Evolutionary conservation across 2,797 vertebrate genomes (phyloP).

Genomic region (Lithobates pipiens): DNA sequence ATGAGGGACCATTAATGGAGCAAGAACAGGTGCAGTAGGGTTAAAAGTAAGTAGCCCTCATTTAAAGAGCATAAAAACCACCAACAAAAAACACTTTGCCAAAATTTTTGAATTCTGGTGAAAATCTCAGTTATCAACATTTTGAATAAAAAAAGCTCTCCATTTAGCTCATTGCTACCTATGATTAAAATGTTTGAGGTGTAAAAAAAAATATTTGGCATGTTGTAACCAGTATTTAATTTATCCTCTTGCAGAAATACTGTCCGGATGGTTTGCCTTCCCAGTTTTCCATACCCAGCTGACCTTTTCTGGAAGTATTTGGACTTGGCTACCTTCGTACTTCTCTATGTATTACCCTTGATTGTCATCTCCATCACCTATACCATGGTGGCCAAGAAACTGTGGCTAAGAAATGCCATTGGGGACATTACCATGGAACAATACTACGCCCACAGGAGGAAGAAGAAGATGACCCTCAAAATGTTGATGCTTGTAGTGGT

Average conservation of each 20-base stretch:
- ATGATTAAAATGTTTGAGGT: no score
- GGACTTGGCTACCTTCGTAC: conserved; percentile 75
- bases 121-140: no score
- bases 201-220: no score
- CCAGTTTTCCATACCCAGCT: conserved; percentile 75
- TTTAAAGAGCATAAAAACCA: no score
- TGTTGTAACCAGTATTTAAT: conserved; percentile 19
- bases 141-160: no score
- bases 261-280: conserved; percentile 73
- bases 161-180: no score
- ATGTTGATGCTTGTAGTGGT: conserved; percentile 89
- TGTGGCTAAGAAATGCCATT: conserved; percentile 75
- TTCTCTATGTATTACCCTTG: conserved; percentile 76
- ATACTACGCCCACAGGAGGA: conserved; percentile 73
- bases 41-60: no score
- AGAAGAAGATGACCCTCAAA: conserved; percentile 86
- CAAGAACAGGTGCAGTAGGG: no score
- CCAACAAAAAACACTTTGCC: no score
- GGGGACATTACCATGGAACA: conserved; percentile 79
- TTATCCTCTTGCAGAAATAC: conserved; percentile 70
- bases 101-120: no score
- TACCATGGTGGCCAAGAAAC: conserved; percentile 74
- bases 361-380: conserved; percentile 74
- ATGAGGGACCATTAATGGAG: no score
- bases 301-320: conserved; percentile 79